phyloP scores from a whole-genome alignment of 2,888 invertebrate genomes.

The Elysia crispata region DNA sequence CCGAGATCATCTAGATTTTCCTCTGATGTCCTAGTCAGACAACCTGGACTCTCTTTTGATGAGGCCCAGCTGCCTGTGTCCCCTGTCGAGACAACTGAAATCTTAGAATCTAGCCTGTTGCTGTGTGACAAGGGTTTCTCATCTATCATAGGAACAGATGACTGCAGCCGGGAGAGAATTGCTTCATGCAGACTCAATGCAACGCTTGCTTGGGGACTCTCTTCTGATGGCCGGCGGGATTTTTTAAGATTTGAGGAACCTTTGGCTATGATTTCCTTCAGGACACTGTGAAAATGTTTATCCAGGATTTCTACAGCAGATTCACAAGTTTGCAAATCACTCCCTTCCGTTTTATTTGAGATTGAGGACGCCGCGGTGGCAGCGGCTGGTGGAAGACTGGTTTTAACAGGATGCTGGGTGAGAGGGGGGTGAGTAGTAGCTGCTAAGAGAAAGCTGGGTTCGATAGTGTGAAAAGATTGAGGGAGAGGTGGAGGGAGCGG shows the following conservation, averaged over 20 bases:
- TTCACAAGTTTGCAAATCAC: too few relatives aligned
- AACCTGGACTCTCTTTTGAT: constrained; percentile 28
- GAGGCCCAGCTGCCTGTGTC: constrained; percentile 25
- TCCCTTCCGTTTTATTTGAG: too few relatives aligned
- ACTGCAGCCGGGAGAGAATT: constrained; percentile 42
- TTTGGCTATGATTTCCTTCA: constrained; percentile 33
- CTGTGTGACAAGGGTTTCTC: background rate
- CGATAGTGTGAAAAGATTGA: background rate
- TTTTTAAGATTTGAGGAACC: constrained; percentile 31
- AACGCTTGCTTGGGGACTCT: background rate
- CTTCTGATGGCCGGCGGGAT: background rate
- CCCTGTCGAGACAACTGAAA: constrained; percentile 11
- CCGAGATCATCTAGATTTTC: too few relatives aligned
- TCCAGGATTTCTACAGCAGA: constrained; percentile 1
- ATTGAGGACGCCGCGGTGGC: too few relatives aligned
- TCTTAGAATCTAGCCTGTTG: background rate
- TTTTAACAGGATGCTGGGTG: too few relatives aligned
- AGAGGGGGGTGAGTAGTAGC: too few relatives aligned
- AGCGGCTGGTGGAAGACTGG: too few relatives aligned
- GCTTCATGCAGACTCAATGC: constrained; percentile 29
- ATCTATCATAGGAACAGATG: constrained; percentile 29
- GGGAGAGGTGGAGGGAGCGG: background rate
- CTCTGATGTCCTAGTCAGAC: background rate
- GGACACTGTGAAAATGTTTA: constrained; percentile 41
- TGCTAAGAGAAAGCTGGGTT: too few relatives aligned